Base-by-base conservation (phyloP, 2,113 vertebrate genomes). In the Nothocercus julius region DNA sequence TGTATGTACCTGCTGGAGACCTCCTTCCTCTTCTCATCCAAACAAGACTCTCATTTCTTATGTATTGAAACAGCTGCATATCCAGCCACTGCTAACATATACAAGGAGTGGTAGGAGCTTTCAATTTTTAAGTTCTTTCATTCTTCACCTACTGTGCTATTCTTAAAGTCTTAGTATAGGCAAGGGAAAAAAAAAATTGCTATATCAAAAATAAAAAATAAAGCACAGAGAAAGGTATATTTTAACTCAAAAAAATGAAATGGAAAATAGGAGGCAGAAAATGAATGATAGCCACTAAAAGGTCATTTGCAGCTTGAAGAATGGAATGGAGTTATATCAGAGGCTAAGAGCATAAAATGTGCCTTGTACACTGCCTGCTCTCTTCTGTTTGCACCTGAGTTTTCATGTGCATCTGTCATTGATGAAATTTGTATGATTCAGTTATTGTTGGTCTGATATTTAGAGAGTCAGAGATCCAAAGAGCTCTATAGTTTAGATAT, bases 221-320 rank as follows among this genome's bases (percentile, higher is more conserved):
- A 66, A 85, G 40, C 30, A 30, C 0, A 5, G 36, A 40, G 30
- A 67, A 72, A 81, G 22, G 59, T 85, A 85, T 92, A 68, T 85
- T 22, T 68, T 45, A 68, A 61, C 40, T 74, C 34, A 38, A 79
- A 82, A 82, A 78, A 67, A n/a, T 62, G 73, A 78, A 83, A 87
- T 63, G 70, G 81, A 82, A 77, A 85, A 85, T 4, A 49, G 85
- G 27, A 84, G 34, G 56, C 38, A 83, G 49, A 85, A 88, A 76
- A 58, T 66, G 59, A 81, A 81, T 42, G 75, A 44, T 27, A 78
- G 40, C 18, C 21, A 54, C 58, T 72, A n/a, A 61, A 81, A 81
- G 38, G 45, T 81, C 51, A 32, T 77, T 81, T 94, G 63, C 40
- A 18, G 36, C 54, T 67, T 56, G 68, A 85, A 81, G 80, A 88